A percentile compares a stretch with the other conserved stretches of the same genome.
phyloP scores from a whole-genome alignment of 2,113 vertebrate species.

The Marcusenius ussheri region DNA sequence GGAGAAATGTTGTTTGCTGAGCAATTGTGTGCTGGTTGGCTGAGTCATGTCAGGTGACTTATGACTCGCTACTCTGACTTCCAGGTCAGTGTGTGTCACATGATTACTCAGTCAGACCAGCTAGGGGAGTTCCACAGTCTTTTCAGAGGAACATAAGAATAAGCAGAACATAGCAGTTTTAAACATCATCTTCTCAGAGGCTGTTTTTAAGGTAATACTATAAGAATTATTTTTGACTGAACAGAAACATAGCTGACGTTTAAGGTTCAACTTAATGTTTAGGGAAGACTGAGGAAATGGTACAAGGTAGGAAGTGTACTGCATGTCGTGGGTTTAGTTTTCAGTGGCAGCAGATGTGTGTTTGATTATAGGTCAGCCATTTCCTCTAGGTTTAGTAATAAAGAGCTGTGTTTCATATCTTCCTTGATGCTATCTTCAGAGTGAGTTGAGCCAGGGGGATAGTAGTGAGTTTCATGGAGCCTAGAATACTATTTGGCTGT shows the following conservation, averaged over 20 bases:
- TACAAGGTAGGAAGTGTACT: background rate
- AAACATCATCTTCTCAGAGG: background rate
- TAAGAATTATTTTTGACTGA: background rate
- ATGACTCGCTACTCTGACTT: constrained; percentile 38
- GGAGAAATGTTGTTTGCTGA: constrained; percentile 16
- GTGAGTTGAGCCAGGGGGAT: background rate
- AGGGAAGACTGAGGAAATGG: background rate
- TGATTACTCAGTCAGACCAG: constrained; percentile 19
- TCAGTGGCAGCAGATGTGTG: background rate
- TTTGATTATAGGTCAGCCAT: background rate
- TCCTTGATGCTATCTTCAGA: background rate
- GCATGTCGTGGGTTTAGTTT: background rate
- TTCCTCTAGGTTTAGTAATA: background rate
- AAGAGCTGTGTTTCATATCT: background rate
- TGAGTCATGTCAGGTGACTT: constrained; percentile 42
- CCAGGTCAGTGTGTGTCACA: constrained; percentile 54
- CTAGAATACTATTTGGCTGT: background rate
- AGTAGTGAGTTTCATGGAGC: background rate
- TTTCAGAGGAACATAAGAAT: background rate
- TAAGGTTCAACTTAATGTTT: background rate
- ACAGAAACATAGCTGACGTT: background rate
- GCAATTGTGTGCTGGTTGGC: constrained; percentile 36
- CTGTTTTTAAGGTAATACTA: background rate
- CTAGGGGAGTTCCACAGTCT: constrained; percentile 37
- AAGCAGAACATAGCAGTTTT: background rate